Evolutionary conservation across 2,888 invertebrate genomes (phyloP), one percentile per base, ranked within the genome.

Genomic region (Galeruca laticollis): DNA sequence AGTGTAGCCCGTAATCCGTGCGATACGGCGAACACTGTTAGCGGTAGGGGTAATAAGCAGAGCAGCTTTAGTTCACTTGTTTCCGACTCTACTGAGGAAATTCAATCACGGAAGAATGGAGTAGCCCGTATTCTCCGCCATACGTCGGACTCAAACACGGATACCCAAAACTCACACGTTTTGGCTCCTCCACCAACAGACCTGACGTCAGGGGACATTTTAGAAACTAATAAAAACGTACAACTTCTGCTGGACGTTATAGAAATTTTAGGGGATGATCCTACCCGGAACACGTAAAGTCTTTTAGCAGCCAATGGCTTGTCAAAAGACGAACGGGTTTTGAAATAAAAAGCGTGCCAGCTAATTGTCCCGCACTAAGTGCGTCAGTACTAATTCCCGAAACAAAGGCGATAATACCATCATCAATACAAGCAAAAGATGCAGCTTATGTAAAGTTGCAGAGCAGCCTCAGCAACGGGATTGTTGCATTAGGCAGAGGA

Each of bases 381-480:
- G 37, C 37, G 9, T 11, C 37, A 11, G 9, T 37, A 3, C 37
- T 37, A 40, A 40, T 13, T 40, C 40, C 40, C 40, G 40, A 40
- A 40, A 40, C 40, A 2, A 40, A 40, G 13, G n/a, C 40, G 1
- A 40, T 40, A 40, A 40, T 40, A 40, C 40, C 13, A 40, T 40
- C 40, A 40, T 40, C 40, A 40, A 40, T 40, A 40, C 40, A 40
- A 40, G 13, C 35, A 35, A 35, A 35, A 35, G 35, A 35, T 35
- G 35, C 35, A 10, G 35, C 35, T 35, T 35, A 35, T 35, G 35
- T n/a, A n/a, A n/a, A n/a, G n/a, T n/a, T n/a, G n/a, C n/a, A n/a
- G n/a, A n/a, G n/a, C n/a, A 40, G 40, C 40, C 40, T 40, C 13
- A 40, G 40, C 40, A 40, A 40, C 40, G 40, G 40, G 40, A 40